A percentile compares a stretch with the other conserved stretches of the same genome.
Evolutionary conservation across 2,888 invertebrate species (phyloP).

Genomic region (Rotaria socialis): DNA sequence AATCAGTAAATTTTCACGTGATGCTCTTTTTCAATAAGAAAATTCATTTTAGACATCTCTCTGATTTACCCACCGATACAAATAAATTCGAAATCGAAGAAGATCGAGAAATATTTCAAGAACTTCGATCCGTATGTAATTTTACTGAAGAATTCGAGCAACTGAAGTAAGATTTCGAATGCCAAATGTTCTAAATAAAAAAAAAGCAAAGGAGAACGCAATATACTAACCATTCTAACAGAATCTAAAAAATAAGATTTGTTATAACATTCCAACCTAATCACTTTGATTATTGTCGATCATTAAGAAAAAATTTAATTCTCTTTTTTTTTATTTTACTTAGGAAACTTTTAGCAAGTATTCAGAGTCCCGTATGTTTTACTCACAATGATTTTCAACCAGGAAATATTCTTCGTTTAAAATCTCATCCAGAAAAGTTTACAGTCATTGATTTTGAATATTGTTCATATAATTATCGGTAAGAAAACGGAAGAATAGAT

Average conservation of each 20-base stretch:
- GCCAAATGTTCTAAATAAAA: too few relatives aligned
- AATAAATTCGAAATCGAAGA: slow-evolving; percentile 20
- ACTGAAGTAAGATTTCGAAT: slow-evolving; percentile 35
- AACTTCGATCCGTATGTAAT: slow-evolving; percentile 2
- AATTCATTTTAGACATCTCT: not conserved
- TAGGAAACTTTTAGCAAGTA: slow-evolving; percentile 46
- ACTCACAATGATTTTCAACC: slow-evolving; percentile 60
- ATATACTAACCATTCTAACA: too few relatives aligned
- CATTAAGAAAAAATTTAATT: not conserved
- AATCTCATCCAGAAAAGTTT: slow-evolving; percentile 49
- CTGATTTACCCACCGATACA: not conserved
- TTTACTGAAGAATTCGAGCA: slow-evolving; percentile 37
- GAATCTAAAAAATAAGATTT: too few relatives aligned
- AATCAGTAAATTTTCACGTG: slow-evolving; percentile 51
- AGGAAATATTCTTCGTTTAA: slow-evolving; percentile 40
- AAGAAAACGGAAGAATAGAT: slow-evolving; percentile 1
- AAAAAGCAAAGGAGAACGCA: too few relatives aligned
- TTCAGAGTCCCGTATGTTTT: slow-evolving; percentile 53
- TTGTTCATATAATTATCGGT: slow-evolving; percentile 59
- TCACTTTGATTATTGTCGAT: not conserved
- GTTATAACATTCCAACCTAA: too few relatives aligned
- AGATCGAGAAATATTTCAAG: slow-evolving; percentile 7
- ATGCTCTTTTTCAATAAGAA: too few relatives aligned
- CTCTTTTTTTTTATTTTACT: not conserved
- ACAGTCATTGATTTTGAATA: slow-evolving; percentile 60